Base-by-base conservation (phyloP, 1,140 invertebrate genomes). In the Hestina assimilis region DNA sequence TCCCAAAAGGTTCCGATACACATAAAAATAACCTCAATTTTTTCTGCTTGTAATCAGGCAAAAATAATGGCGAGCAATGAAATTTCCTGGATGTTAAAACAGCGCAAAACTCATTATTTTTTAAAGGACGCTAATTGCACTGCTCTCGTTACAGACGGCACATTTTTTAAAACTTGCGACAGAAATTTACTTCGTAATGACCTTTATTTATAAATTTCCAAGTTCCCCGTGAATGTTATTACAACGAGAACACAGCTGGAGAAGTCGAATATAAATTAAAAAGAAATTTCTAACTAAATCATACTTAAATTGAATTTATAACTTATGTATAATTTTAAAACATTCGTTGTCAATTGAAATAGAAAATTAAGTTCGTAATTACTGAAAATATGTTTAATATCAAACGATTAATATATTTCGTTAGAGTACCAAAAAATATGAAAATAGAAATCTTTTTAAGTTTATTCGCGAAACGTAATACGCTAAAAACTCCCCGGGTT, bases 371-470 rank as follows among this genome's bases (percentile, higher is more conserved):
- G n/a, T n/a, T n/a, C n/a, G n/a, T n/a, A n/a, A n/a, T n/a, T n/a
- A n/a, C n/a, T n/a, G n/a, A n/a, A n/a, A n/a, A n/a, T n/a, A n/a
- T n/a, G n/a, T n/a, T n/a, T n/a, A n/a, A n/a, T n/a, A n/a, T n/a
- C n/a, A n/a, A n/a, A n/a, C n/a, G n/a, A n/a, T n/a, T n/a, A n/a
- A n/a, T n/a, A n/a, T n/a, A n/a, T n/a, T n/a, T n/a, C n/a, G n/a
- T n/a, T n/a, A n/a, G n/a, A n/a, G n/a, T n/a, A n/a, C 59, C 23
- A 21, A 50, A 51, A 24, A 48, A 40, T 48, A 50, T 19, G 51
- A 59, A 59, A 63, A 26, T 54, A 38, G 58, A 63, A 64, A 59
- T 56, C 46, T 55, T 59, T 64, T 64, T 64, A 64, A 47, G 60
- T 56, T 63, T 63, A 69, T 63, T 53, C 40, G 47, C 41, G 41